Evolutionary conservation across 1,140 invertebrate species (phyloP), one percentile per base, ranked within the genome.

Genomic region (Meteorus sp.): DNA sequence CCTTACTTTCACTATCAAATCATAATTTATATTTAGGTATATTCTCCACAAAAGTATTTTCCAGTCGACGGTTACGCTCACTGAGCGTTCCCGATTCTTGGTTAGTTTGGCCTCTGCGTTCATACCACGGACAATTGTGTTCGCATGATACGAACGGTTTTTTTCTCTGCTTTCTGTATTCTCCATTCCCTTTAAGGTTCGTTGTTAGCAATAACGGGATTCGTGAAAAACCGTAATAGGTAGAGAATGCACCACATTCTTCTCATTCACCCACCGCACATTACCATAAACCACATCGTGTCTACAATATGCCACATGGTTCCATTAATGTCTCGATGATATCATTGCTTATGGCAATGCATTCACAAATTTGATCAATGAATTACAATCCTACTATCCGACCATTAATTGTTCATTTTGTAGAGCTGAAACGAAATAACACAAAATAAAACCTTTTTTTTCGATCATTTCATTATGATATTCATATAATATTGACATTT

Each of bases 271-370:
- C 2, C 11, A 6, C 5, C 13, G 13, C 13, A 47, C 6, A 5
- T 25, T 13, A 45, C 1, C 1, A n/a, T 22, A 4, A 11, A 45
- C 27, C 25, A 31, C 20, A 15, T 35, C 37, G n/a, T 33, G 4
- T 35, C 51, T n/a, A 25, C 29, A 59, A 52, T 58, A 43, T 58
- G 56, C 56, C 48, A 59, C 56, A 57, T 57, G 45, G 55, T 17
- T 48, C 29, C 56, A 22, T 35, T 23, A 50, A 29, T 29, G 27
- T 29, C 27, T 29, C 9, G 27, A 29, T 29, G 27, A 29, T 8
- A 27, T 27, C 39, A 11, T n/a, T n/a, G n/a, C n/a, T n/a, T n/a
- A n/a, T n/a, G n/a, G n/a, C n/a, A n/a, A n/a, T n/a, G n/a, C n/a
- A n/a, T n/a, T n/a, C n/a, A n/a, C n/a, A n/a, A n/a, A n/a, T n/a